Conservation (phyloP, 1,140 invertebrate species). For the Panulirus ornatus region DNA sequence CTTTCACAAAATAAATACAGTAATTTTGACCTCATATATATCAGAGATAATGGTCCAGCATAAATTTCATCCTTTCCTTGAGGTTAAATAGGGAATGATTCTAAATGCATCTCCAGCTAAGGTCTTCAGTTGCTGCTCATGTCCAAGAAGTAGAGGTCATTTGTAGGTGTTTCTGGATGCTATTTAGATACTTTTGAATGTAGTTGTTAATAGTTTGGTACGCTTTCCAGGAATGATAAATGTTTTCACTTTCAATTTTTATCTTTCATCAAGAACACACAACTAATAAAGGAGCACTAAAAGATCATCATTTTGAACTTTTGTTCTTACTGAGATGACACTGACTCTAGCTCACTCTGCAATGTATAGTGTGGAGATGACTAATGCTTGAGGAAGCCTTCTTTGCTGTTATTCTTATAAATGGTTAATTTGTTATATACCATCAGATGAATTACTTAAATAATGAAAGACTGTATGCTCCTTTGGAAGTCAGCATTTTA, state of each 20-base stretch:
- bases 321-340: too few species aligned
- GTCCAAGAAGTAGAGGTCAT: constrained; percentile 24
- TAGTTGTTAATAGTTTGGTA: constrained; percentile 39
- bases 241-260: background rate
- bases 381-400: too few species aligned
- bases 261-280: background rate
- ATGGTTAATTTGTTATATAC: too few species aligned
- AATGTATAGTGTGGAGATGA: too few species aligned
- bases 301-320: background rate
- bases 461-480: too few species aligned
- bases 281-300: too few species aligned
- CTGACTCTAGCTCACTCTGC: too few species aligned
- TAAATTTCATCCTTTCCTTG: background rate
- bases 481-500: too few species aligned
- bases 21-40: background rate
- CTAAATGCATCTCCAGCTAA: constrained; percentile 6
- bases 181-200: constrained; percentile 7
- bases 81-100: background rate
- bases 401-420: too few species aligned
- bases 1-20: background rate
- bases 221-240: constrained; percentile 34
- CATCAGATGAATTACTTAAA: too few species aligned
- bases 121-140: constrained; percentile 22
- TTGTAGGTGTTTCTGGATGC: constrained; percentile 21
- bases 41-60: background rate